Conservation (phyloP, 2,888 invertebrate genomes). For the Thera obeliscata region DNA sequence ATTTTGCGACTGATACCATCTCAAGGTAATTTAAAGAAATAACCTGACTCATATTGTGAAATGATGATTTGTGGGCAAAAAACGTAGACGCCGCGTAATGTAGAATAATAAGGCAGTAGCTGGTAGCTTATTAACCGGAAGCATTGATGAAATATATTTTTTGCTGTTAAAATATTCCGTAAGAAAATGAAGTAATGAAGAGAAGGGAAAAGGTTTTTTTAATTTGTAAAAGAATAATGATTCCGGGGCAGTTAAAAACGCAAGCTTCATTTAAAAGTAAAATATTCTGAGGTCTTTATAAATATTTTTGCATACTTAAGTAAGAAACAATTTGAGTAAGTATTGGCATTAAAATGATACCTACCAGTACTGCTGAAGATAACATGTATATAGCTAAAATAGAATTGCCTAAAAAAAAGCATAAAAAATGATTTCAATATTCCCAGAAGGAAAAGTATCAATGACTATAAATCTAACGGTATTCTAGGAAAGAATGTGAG, state of each 20-base stretch:
- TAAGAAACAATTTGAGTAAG: not conserved
- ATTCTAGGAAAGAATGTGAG: constrained; percentile 44
- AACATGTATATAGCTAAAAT: not conserved
- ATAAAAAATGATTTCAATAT: not conserved
- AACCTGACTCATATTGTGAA: constrained; percentile 43
- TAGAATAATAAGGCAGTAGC: constrained; percentile 41
- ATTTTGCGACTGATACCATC: constrained; percentile 44
- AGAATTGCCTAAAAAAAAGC: not conserved
- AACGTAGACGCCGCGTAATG: constrained; percentile 43
- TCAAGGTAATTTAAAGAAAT: constrained; percentile 41
- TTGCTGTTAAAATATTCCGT: constrained; percentile 29
- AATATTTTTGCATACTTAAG: constrained; percentile 9
- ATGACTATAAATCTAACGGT: constrained; percentile 28
- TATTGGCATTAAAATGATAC: not conserved
- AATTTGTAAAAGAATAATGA: constrained; percentile 25
- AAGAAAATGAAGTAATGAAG: constrained; percentile 29
- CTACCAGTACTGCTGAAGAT: not conserved
- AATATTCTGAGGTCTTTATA: constrained; percentile 11
- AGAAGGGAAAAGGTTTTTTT: constrained; percentile 24
- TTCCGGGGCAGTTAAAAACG: constrained; percentile 13
- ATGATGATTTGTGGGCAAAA: constrained; percentile 47
- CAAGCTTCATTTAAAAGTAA: constrained; percentile 23
- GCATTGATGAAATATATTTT: constrained; percentile 46
- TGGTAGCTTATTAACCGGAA: constrained; percentile 42
- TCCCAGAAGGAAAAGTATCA: constrained; percentile 16